Base-by-base conservation (phyloP, 2,113 vertebrate genomes). In the Stictonetta naevosa region DNA sequence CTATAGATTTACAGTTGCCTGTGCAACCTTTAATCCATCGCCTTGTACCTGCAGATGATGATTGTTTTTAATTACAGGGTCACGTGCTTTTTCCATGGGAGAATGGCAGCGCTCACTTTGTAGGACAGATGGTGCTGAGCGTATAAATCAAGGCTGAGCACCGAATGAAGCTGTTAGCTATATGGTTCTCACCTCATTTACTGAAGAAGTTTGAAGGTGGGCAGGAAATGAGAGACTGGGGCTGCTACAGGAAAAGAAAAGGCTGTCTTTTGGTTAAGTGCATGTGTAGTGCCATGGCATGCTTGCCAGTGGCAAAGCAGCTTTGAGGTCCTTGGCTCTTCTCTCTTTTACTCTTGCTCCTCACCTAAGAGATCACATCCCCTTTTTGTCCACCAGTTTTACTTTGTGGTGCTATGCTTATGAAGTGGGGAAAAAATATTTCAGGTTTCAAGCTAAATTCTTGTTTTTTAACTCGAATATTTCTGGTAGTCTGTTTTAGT, bases 1-100 rank as follows among this genome's bases (percentile, higher is more conserved):
- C 22, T 28, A 29, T 75, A 62, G 86, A 71, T 84, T 66, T 88
- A 66, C 40, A 87, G 50, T 87, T 72, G 31, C 13, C 77, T 33
- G 62, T 46, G 50, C 59, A 93, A 25, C 77, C 56, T 91, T 80
- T 91, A 89, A 79, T 85, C 62, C 81, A 31, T 82, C 2, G 1
- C 53, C 74, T 82, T 77, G 55, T 95, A 88, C 86, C 73, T 96
- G 91, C 46, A 71, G 71, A 69, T 75, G 89, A 80, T 50, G 73
- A 63, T 90, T 72, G 38, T 25, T 88, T 94, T 86, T 94, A 94
- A 88, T 95, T 89, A 67, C 50, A 40, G 75, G 38, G 10, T 53
- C 3, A 4, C 13, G 2, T 40, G 44, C 31, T 79, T 92, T 90
- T 86, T 79, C 44, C 25, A 25, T 8, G 58, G 77, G 62, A 86